These are phyloP conservation scores for Eciton burchellii DNA, from an alignment of 1,140 invertebrate species.

Conservation along the genomic window DNA sequence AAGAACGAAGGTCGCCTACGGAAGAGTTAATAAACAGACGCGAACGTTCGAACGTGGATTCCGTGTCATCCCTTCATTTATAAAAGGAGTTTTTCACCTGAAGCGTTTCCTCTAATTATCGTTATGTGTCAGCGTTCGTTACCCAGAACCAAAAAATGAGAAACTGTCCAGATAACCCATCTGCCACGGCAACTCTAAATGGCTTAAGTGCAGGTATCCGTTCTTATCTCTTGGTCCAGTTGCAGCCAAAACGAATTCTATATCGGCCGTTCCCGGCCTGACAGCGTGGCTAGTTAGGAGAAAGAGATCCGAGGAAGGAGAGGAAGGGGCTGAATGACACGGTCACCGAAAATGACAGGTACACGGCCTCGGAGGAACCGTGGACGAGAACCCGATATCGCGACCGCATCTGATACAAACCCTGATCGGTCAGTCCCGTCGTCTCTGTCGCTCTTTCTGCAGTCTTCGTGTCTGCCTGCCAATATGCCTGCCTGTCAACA, in stretches of 20 bases:
- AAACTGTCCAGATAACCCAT: not conserved
- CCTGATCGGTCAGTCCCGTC: slow-evolving; percentile 78
- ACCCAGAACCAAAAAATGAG: not conserved
- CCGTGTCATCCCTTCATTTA: not conserved
- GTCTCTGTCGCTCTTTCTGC: slow-evolving; percentile 41
- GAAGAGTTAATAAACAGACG: not conserved
- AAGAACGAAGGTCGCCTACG: not conserved
- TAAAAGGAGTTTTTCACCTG: not conserved
- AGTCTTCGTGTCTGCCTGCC: slow-evolving; percentile 79
- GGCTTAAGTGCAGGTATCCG: slow-evolving; percentile 67
- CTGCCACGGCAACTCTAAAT: slow-evolving; percentile 39
- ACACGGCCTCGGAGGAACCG: slow-evolving; percentile 81
- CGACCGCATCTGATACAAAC: slow-evolving; percentile 84
- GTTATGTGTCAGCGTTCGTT: slow-evolving; percentile 3
- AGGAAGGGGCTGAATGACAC: slow-evolving; percentile 80
- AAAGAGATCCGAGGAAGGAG: slow-evolving; percentile 68
- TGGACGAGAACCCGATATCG: slow-evolving; percentile 81
- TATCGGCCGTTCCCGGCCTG: slow-evolving; percentile 65
- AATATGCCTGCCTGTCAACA: slow-evolving; percentile 85
- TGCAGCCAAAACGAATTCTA: slow-evolving; percentile 56
- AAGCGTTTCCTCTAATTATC: not conserved
- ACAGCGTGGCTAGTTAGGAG: slow-evolving; percentile 66
- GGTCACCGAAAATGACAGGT: slow-evolving; percentile 85
- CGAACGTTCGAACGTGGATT: not conserved
- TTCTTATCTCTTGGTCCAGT: slow-evolving; percentile 68